phyloP scores from a whole-genome alignment of 2,888 invertebrate species.

The Osmoderma eremita region DNA sequence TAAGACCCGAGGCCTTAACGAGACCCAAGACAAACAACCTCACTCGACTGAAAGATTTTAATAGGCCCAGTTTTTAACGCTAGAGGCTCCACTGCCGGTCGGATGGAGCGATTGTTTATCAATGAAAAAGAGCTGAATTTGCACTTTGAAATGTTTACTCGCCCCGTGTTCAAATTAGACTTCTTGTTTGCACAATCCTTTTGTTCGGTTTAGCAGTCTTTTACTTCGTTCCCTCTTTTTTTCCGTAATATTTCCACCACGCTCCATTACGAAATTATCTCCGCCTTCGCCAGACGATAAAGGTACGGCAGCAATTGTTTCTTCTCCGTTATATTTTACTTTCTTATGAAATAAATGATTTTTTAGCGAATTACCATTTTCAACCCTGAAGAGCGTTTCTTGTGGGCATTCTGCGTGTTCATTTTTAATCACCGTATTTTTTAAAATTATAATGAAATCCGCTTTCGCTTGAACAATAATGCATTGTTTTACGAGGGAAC shows the following conservation, averaged over 20 bases:
- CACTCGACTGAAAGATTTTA: constrained; percentile 64
- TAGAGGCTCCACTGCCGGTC: constrained; percentile 52
- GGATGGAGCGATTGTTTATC: constrained; percentile 57
- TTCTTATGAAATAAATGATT: constrained; percentile 10
- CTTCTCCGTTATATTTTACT: constrained; percentile 9
- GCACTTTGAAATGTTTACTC: constrained; percentile 49
- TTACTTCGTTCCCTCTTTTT: constrained; percentile 23
- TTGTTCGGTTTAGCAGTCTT: constrained; percentile 44
- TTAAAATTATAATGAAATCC: no score
- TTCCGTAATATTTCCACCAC: constrained; percentile 15
- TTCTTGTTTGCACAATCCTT: constrained; percentile 46
- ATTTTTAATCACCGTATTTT: no score
- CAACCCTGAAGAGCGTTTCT: background rate
- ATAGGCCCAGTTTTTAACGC: constrained; percentile 63
- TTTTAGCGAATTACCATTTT: background rate
- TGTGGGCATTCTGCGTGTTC: no score
- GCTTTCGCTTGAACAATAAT: no score
- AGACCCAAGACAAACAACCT: constrained; percentile 61
- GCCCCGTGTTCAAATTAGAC: constrained; percentile 47
- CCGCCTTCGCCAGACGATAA: constrained; percentile 2
- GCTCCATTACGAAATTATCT: constrained; percentile 18
- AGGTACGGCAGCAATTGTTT: constrained; percentile 11
- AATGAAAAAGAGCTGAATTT: constrained; percentile 56
- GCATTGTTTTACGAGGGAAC: no score
- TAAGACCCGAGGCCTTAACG: constrained; percentile 53